Evolutionary conservation across 2,888 invertebrate species (phyloP), one percentile per base, ranked within the genome.

Genomic region (Apamea anceps): DNA sequence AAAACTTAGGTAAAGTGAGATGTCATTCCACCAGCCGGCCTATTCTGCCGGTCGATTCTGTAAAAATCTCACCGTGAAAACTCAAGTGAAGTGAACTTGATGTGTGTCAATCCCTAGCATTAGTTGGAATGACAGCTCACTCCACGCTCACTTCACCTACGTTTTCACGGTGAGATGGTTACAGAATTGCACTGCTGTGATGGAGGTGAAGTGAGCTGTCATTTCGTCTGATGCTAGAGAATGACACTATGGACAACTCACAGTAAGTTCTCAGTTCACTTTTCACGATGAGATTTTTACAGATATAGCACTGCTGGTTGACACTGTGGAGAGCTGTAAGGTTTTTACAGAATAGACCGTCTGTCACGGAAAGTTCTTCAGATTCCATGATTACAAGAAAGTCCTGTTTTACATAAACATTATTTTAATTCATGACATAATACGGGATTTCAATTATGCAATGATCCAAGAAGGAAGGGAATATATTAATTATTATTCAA

Each of bases 401-500:
- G 0, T 79, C 21, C 4, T 28, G 45, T 72, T 37, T 66, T 15
- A 28, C 21, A 25, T 45, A 4, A 51, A 54, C 3, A 37, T 63
- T 1, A 51, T 57, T 71, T 32, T 12, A 25, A 54, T 54, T 28
- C 12, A 13, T 57, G 37, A 71, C 51, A 65, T 68, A 62, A 60
- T 32, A 42, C 25, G 48, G 51, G 51, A 51, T 79, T 83, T n/a
- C 42, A n/a, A 18, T 13, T 2, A 48, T 5, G 15, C 54, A 45
- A 67, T 67, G 18, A 18, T 25, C 8, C 3, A 28, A 60, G n/a
- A 42, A 51, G 51, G 28, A 81, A 67, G 54, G 4, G 28, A 63
- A 51, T 37, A n/a, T 45, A 21, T 63, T 32, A 21, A 60, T 72
- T 63, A 21, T 63, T 63, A 60, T 79, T 79, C 37, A 57, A 48